phyloP scores from a whole-genome alignment of 2,113 vertebrate species.

The Lepisosteus osseus region DNA sequence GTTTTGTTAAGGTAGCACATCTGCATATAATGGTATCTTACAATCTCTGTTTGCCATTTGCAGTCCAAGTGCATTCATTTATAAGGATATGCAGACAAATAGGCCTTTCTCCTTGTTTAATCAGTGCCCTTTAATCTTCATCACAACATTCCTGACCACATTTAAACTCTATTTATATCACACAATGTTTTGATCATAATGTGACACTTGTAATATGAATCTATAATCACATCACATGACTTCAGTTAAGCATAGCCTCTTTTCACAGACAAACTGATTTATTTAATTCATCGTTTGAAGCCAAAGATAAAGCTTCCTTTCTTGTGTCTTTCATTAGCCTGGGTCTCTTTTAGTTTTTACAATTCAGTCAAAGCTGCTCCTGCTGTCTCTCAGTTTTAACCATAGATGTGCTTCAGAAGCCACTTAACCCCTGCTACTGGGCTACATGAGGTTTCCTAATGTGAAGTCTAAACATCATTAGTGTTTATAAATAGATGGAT shows the following conservation, averaged over 20 bases:
- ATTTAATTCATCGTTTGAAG: slow-evolving; percentile 19
- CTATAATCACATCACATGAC: slow-evolving; percentile 26
- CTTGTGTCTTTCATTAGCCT: slow-evolving; percentile 34
- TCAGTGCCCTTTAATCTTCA: slow-evolving; percentile 50
- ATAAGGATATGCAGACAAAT: slow-evolving; percentile 29
- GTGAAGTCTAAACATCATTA: too few species aligned
- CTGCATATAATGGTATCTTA: too few species aligned
- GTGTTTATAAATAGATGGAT: too few species aligned
- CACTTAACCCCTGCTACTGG: too few species aligned
- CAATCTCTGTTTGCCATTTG: too few species aligned
- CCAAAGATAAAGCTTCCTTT: background rate
- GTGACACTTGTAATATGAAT: slow-evolving; percentile 32
- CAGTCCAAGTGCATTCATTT: background rate
- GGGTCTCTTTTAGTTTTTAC: slow-evolving; percentile 21
- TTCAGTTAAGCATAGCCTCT: background rate
- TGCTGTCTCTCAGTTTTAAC: background rate
- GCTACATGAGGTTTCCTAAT: too few species aligned
- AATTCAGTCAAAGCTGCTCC: background rate
- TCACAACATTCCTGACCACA: slow-evolving; percentile 41
- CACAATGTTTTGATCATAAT: slow-evolving; percentile 29
- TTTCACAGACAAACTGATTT: slow-evolving; percentile 17
- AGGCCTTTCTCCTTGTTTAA: slow-evolving; percentile 30
- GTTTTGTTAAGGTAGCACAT: background rate
- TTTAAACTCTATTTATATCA: slow-evolving; percentile 22
- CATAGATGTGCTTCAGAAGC: background rate